Conservation (phyloP, 2,888 invertebrate species). For the Crepidodera aurea region DNA sequence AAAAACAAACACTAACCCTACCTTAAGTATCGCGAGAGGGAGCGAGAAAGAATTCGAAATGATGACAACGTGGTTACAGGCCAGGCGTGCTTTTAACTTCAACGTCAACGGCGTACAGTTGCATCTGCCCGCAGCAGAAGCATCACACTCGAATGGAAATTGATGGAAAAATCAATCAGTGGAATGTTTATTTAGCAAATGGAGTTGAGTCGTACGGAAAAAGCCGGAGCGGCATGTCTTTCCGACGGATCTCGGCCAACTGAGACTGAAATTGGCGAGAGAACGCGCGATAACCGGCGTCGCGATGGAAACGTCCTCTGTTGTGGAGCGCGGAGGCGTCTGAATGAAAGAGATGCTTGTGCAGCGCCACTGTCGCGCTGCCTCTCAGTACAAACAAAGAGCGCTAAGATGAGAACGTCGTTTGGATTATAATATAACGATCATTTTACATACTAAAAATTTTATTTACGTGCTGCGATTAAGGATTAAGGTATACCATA, state of each 20-base stretch:
- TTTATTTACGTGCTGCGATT: too few relatives aligned
- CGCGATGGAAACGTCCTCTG: conserved; percentile 42
- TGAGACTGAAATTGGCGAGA: conserved; percentile 8
- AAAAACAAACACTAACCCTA: background rate
- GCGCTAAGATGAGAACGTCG: background rate
- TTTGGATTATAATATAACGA: background rate
- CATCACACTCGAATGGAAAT: background rate
- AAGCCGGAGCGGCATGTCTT: background rate
- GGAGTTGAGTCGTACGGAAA: background rate
- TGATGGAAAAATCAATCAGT: conserved; percentile 6
- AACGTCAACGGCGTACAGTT: background rate
- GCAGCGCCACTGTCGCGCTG: background rate
- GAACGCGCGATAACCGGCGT: conserved; percentile 36
- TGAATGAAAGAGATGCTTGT: conserved; percentile 32
- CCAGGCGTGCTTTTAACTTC: too few relatives aligned
- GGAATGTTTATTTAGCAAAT: conserved; percentile 11
- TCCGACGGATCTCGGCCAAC: conserved; percentile 7
- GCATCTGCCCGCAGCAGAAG: background rate
- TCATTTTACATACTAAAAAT: too few relatives aligned
- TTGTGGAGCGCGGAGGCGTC: conserved; percentile 33
- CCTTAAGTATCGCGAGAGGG: background rate
- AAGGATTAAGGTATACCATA: too few relatives aligned
- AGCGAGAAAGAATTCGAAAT: too few relatives aligned
- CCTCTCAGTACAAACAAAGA: conserved; percentile 16
- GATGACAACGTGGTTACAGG: too few relatives aligned